These are phyloP conservation scores for Caradrina kadenii DNA, from an alignment of 2,888 invertebrate species.

Conservation along the genomic window DNA sequence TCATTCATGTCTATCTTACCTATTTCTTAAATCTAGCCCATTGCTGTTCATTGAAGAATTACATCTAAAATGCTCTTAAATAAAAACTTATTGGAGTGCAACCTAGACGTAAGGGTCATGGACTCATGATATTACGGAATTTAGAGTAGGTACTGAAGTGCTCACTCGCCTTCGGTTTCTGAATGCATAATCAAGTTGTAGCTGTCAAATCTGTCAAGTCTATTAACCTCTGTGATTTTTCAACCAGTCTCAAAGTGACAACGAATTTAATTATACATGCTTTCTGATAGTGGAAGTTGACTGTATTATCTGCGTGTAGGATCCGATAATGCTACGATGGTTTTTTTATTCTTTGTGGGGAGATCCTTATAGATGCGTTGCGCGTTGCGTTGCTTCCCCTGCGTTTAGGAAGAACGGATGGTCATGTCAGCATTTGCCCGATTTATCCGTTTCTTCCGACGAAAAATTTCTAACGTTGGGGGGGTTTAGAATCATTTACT, in stretches of 20 bases:
- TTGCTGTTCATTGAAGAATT: neutral
- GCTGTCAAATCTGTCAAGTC: constrained; percentile 38
- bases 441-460: no score
- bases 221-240: constrained; percentile 21
- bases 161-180: constrained; percentile 11
- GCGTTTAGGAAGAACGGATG: no score
- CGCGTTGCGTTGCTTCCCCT: no score
- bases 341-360: neutral
- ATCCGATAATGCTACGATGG: neutral
- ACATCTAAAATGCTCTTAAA: neutral
- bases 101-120: constrained; percentile 4
- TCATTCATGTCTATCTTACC: no score
- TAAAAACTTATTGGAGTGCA: neutral
- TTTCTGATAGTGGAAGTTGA: neutral
- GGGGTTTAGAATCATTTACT: no score
- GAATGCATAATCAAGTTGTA: constrained; percentile 29
- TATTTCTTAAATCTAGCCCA: neutral
- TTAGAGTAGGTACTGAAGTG: constrained; percentile 4
- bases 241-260: neutral
- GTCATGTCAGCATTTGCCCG: no score
- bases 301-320: neutral
- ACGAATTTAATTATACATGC: constrained; percentile 2
- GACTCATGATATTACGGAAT: constrained; percentile 18
- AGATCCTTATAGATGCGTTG: no score
- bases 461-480: no score